phyloP scores from a whole-genome alignment of 2,797 vertebrate species.

The Melanogrammus aeglefinus region DNA sequence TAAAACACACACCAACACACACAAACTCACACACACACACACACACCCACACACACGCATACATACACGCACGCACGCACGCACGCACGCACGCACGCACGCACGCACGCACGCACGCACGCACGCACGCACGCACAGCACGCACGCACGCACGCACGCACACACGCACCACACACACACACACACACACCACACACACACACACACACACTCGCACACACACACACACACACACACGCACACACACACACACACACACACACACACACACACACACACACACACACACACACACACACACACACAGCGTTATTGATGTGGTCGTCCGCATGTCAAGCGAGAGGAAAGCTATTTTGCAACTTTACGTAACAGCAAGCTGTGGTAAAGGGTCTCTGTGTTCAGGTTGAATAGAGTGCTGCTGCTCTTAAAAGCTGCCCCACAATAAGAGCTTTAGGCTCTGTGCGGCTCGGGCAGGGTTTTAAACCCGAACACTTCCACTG shows the following conservation, averaged over 20 bases:
- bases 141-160: too few species aligned
- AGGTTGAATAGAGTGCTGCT: constrained; percentile 13
- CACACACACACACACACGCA: not conserved
- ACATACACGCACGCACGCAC: not conserved
- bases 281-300: not conserved
- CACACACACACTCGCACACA: not conserved
- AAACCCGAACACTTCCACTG: not conserved
- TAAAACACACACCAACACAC: not conserved
- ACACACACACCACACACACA: not conserved
- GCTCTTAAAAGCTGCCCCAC: not conserved
- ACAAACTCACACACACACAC: not conserved
- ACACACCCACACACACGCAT: not conserved
- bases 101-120: not conserved
- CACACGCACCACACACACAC: not conserved
- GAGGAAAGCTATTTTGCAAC: constrained; percentile 12
- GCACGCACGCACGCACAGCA: not conserved
- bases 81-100: not conserved
- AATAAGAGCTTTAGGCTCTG: not conserved
- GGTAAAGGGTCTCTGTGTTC: constrained; percentile 33
- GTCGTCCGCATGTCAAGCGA: constrained; percentile 35
- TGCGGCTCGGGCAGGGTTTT: not conserved
- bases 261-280: not conserved
- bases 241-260: too few species aligned
- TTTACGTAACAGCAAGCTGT: constrained; percentile 48
- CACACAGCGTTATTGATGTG: not conserved